phyloP scores from a whole-genome alignment of 2,113 vertebrate genomes.

The Lipophrys pholis region DNA sequence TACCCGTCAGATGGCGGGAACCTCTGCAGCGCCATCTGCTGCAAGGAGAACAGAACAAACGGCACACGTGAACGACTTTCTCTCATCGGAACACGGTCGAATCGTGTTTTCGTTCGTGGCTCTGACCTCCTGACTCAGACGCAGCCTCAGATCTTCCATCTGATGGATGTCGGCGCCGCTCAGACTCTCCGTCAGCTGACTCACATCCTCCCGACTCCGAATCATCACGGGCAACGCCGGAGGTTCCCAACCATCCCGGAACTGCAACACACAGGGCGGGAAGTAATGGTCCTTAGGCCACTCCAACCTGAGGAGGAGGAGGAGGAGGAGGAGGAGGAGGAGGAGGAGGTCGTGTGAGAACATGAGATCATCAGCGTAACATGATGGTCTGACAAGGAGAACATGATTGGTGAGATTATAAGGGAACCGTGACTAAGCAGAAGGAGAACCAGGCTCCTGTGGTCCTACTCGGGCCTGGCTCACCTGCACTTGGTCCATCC shows the following conservation, averaged over 20 bases:
- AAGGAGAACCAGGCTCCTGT: too few relatives aligned
- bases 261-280: constrained; percentile 86
- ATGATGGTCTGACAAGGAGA: not conserved
- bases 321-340: too few relatives aligned
- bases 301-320: constrained; percentile 84
- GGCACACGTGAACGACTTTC: not conserved
- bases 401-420: not conserved
- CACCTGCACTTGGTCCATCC: constrained; percentile 94
- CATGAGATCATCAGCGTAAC: not conserved
- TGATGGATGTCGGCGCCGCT: constrained; percentile 82
- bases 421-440: not conserved
- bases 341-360: not conserved
- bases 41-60: constrained; percentile 47
- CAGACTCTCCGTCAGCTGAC: constrained; percentile 84
- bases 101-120: fast-evolving
- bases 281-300: constrained; percentile 96
- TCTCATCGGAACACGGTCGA: constrained; percentile 29
- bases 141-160: constrained; percentile 81
- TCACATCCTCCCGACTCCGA: constrained; percentile 84
- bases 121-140: constrained; percentile 79
- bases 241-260: constrained; percentile 95
- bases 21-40: constrained; percentile 80
- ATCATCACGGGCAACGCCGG: constrained; percentile 80
- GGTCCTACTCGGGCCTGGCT: not conserved
- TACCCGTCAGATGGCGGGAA: constrained; percentile 86